Conservation (phyloP, 1,140 invertebrate genomes). For the Chironomus tepperi region DNA sequence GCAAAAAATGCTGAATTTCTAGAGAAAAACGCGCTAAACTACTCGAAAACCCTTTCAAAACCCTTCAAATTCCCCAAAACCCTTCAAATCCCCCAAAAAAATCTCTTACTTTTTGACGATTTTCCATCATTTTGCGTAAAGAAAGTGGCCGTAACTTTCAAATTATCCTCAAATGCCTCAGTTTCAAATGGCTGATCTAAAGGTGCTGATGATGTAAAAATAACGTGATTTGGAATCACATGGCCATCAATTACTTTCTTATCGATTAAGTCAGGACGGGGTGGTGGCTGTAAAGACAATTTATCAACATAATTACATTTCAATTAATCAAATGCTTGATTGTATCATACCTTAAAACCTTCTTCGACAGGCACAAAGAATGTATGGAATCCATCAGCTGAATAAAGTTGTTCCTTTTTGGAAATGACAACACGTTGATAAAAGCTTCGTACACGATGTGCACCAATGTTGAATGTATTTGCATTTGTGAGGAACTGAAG, state of each 20-base stretch:
- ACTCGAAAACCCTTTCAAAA: too few relatives aligned
- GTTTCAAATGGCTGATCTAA: constrained; percentile 63
- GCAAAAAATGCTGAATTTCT: too few relatives aligned
- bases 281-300: constrained; percentile 46
- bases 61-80: too few relatives aligned
- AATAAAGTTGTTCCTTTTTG: constrained; percentile 64
- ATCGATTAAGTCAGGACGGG: constrained; percentile 58
- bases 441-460: constrained; percentile 51
- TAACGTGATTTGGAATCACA: constrained; percentile 74
- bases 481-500: constrained; percentile 65
- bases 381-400: constrained; percentile 65
- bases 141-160: constrained; percentile 73
- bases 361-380: constrained; percentile 87
- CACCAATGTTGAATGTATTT: constrained; percentile 60
- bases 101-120: constrained; percentile 48
- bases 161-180: constrained; percentile 67
- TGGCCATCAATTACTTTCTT: constrained; percentile 81
- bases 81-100: too few relatives aligned
- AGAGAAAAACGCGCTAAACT: too few relatives aligned
- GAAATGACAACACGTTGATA: constrained; percentile 55
- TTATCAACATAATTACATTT: constrained; percentile 25
- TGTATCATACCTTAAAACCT: constrained; percentile 63
- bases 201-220: constrained; percentile 73
- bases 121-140: constrained; percentile 51
- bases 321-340: constrained; percentile 21